Evolutionary conservation across 2,113 vertebrate species (phyloP), one percentile per base, ranked within the genome.

Genomic region (Xiphorhynchus elegans): DNA sequence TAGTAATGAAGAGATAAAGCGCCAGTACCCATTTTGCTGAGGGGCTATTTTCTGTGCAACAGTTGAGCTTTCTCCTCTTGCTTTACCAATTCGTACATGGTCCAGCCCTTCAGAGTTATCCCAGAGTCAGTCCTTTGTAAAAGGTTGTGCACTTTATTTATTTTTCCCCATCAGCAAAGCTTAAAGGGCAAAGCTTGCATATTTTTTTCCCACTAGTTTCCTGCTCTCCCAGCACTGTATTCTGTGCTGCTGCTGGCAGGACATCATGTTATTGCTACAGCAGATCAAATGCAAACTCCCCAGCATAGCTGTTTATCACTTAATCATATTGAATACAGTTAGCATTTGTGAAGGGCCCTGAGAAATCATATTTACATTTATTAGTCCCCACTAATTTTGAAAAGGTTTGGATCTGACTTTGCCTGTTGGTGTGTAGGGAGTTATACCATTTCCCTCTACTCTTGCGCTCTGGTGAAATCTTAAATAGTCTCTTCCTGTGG

Each of bases 181-280:
- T 5, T 92, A 93, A 90, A 92, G 80, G 80, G 86, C 53, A 63
- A 40, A 55, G 33, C n/a, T 78, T 77, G 62, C 89, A n/a, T 78
- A 50, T 86, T 76, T 90, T 82, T 93, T 53, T 11, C 35, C 78
- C 78, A 59, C 60, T 62, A 66, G 42, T 39, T 89, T 95, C 68
- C 63, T 73, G 68, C 63, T 89, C 74, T 95, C 59, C 52, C 35
- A 87, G 75, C 59, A 33, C 7, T 89, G 83, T 49, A 75, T 83
- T 92, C 85, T 95, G 37, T 66, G 19, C 39, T 74, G 64, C 89
- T n/a, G 17, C 80, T 96, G 97, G 89, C 94, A 96, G 96, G 88
- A 96, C 93, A 88, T 84, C 24, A 12, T 87, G 95, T 96, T 84
- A 96, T 39, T 67, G 52, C 55, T 87, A 95, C 40, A 95, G 17